Base-by-base conservation (phyloP, 2,797 vertebrate species). In the Furcifer pardalis region DNA sequence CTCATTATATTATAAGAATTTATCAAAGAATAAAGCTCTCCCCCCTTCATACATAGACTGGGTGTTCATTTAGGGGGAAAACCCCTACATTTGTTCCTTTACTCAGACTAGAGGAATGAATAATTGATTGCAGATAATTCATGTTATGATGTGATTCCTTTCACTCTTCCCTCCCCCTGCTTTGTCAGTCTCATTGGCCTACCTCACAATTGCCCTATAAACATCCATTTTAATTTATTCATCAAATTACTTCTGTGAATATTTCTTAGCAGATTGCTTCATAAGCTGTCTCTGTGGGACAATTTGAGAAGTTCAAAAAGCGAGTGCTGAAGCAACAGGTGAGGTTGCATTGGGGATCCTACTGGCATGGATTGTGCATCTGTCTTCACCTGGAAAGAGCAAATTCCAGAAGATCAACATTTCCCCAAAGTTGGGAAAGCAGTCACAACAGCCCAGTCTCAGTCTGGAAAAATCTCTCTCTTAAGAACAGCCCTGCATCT, bases 81-180 rank as follows among this genome's bases (percentile, higher is more conserved):
- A 0, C 1, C 71, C 81, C 88, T 40, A 69, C 12, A 60, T 2
- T 56, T 49, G 46, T 10, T 2, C 1, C 84, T 15, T 2, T 79
- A 15, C 1, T 79, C 42, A 79, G 79, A 77, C 2, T 80, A 73
- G 77, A 27, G 0, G 32, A 8, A 1, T 63, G 25, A 91, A 71
- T 75, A 21, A 72, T 76, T 23, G n/a, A 76, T 52, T 19, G 15
- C 62, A 40, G 60, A 42, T 27, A 82, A 84, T 76, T 88, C 80
- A 17, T 1, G 86, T 7, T 27, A 56, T 52, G 40, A 42, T 44
- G 42, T 56, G 13, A 49, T 7, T 78, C 30, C 35, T 32, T 40
- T 77, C 1, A 0, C 74, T 76, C 85, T 59, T 0, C 74, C 21
- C 52, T 56, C 21, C 52, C 68, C 83, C 44, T 15, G 3, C 66